phyloP scores from a whole-genome alignment of 2,797 vertebrate species.

The Numenius phaeopus region DNA sequence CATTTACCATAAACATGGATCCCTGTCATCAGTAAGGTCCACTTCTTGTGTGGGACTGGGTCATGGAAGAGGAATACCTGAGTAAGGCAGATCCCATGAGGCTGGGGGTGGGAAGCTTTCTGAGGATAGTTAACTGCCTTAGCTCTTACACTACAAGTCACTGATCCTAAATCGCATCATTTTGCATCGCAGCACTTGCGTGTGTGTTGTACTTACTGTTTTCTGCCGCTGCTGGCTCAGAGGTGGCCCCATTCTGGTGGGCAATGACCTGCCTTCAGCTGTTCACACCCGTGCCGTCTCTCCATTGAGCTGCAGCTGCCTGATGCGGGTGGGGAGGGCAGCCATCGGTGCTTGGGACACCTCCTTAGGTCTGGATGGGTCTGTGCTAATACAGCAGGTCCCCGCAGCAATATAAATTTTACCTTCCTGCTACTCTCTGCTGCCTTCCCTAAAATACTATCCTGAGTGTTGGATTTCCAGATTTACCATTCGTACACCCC shows the following conservation, averaged over 20 bases:
- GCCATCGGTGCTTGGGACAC: background rate
- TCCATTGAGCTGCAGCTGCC: background rate
- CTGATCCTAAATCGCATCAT: background rate
- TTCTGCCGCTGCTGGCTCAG: background rate
- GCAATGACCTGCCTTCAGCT: accelerated
- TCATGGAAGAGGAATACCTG: background rate
- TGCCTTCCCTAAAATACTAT: background rate
- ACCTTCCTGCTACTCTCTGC: background rate
- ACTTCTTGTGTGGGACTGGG: background rate
- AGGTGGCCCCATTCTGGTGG: background rate
- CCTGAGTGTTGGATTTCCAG: background rate
- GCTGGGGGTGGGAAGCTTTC: background rate
- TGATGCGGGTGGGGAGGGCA: background rate
- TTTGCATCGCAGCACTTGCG: background rate
- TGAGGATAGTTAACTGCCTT: background rate
- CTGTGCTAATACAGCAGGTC: background rate
- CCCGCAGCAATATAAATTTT: background rate
- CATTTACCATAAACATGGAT: background rate
- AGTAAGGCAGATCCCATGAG: background rate
- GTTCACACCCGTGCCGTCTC: accelerated
- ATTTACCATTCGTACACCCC: background rate
- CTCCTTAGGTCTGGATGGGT: background rate
- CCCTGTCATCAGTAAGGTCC: background rate
- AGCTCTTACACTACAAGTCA: background rate
- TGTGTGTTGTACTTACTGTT: background rate